Evolutionary conservation across 2,888 invertebrate genomes (phyloP).

Genomic region (Macrophya alboannulata): DNA sequence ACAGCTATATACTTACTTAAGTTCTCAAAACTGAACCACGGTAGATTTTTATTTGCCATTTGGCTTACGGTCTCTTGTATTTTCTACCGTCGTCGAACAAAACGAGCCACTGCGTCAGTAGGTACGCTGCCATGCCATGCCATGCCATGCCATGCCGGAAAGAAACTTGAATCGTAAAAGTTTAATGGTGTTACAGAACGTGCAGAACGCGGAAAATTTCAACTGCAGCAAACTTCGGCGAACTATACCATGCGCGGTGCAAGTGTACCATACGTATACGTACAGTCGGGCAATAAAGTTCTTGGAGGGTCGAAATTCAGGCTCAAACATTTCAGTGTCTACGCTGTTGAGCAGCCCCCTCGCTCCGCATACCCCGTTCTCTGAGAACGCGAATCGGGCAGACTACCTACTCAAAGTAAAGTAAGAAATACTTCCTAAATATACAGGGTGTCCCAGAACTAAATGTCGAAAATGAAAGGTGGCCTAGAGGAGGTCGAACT

Average conservation of each 20-base stretch:
- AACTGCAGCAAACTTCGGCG: constrained; percentile 25
- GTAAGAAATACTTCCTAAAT: too few relatives aligned
- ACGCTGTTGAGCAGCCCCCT: too few relatives aligned
- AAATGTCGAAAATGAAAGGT: too few relatives aligned
- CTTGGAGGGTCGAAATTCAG: too few relatives aligned
- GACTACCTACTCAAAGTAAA: too few relatives aligned
- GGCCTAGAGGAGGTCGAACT: too few relatives aligned
- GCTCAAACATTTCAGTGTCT: too few relatives aligned
- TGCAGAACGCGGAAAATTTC: constrained; percentile 57
- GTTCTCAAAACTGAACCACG: background rate
- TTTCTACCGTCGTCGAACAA: background rate
- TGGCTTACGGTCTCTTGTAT: constrained; percentile 15
- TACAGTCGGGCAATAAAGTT: too few relatives aligned
- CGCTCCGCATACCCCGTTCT: too few relatives aligned
- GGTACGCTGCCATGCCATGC: background rate
- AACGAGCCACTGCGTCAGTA: constrained; percentile 6
- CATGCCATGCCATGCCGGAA: constrained; percentile 41
- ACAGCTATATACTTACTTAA: background rate
- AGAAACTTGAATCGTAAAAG: constrained; percentile 74
- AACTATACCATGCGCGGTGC: background rate
- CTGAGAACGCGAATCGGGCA: too few relatives aligned
- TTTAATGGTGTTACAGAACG: constrained; percentile 69
- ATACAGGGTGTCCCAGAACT: too few relatives aligned
- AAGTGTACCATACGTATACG: background rate
- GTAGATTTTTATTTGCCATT: constrained; percentile 19